Evolutionary conservation across 2,888 invertebrate species (phyloP).

Genomic region (Prosopocoilus inquinatus): DNA sequence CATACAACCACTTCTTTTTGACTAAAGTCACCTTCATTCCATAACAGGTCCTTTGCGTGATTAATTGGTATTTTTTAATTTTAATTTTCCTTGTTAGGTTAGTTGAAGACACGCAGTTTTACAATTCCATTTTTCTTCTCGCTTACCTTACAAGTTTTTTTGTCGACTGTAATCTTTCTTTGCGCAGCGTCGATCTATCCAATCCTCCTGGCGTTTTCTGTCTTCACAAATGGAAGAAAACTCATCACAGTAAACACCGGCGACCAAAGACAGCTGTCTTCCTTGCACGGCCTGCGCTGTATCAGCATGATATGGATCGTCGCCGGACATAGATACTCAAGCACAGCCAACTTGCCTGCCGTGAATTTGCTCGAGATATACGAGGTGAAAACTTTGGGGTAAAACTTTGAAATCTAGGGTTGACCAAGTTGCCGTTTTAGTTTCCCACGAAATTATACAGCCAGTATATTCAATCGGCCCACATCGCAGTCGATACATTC

Average conservation of each 20-base stretch:
- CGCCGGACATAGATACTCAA: neutral
- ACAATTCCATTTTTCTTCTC: no score
- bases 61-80: no score
- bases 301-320: slow-evolving; percentile 6
- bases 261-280: neutral
- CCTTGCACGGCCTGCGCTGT: neutral
- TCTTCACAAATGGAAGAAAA: slow-evolving; percentile 2
- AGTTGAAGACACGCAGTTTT: no score
- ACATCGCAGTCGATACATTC: slow-evolving; percentile 20
- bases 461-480: slow-evolving; percentile 13
- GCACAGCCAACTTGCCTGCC: neutral
- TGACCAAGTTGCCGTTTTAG: neutral
- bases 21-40: no score
- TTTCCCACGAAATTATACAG: neutral
- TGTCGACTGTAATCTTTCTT: no score
- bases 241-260: neutral
- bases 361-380: neutral
- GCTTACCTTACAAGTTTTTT: no score
- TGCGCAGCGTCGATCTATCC: neutral
- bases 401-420: no score
- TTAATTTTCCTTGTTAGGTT: no score
- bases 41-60: no score
- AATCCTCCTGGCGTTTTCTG: neutral
- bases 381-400: no score
- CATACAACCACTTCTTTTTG: no score